Evolutionary conservation across 1,140 invertebrate genomes (phyloP), one percentile per base, ranked within the genome.

Genomic region (Nylanderia fulva): DNA sequence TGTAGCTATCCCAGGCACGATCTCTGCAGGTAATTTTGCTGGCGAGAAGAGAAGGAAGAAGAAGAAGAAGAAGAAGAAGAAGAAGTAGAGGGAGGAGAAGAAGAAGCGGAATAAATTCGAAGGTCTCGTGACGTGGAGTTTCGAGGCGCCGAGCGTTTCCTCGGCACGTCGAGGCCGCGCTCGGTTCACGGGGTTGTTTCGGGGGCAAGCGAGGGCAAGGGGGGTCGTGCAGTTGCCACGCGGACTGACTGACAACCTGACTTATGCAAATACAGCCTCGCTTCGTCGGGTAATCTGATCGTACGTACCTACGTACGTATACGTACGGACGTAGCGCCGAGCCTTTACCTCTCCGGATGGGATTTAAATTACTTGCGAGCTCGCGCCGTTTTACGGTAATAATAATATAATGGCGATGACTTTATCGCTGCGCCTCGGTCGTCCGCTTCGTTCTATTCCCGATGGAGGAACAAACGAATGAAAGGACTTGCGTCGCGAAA

Each of bases 191-290:
- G 92, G 92, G 91, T 93, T 93, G 92, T 90, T 92, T 88, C 88
- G 86, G 91, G 88, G 91, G 91, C 89, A 90, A 84, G 89, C 87
- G 88, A 91, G 92, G 91, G 88, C 90, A 92, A 91, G 91, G 91
- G 90, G 92, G 93, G 93, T 94, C 93, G 91, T 86, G 79, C 88
- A 88, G 91, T 94, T 94, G 94, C 93, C 93, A 94, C 88, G 91
- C 92, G 90, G 91, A 91, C 92, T 94, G 94, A 95, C 94, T 94
- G 94, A 94, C 94, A 94, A 94, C 90, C 94, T 94, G 94, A 95
- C 94, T 95, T 94, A 94, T 94, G 94, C 94, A 94, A 94, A 94
- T 94, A 94, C 91, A 92, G 84, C 85, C 92, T 93, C 92, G 90
- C 91, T 90, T 91, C 87, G 90, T 76, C 88, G 87, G 88, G 91